Conservation (phyloP, 2,797 vertebrate species). For the Poliocrania exsul region DNA sequence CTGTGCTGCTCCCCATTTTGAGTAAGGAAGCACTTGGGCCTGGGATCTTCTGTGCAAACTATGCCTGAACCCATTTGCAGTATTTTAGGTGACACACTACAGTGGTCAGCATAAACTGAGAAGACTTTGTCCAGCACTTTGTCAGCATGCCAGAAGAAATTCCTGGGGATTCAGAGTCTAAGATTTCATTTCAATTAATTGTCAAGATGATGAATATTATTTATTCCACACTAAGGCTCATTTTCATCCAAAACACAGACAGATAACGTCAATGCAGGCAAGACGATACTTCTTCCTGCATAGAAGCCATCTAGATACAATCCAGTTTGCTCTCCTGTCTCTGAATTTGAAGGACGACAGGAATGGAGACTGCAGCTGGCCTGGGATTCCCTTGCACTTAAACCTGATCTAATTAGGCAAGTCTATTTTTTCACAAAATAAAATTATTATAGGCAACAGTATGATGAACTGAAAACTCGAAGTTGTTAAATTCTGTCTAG, state of each 20-base stretch:
- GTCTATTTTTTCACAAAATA: background rate
- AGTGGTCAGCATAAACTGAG: background rate
- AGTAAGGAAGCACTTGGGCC: background rate
- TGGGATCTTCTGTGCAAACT: background rate
- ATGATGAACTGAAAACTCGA: background rate
- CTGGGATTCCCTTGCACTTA: background rate
- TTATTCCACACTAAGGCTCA: background rate
- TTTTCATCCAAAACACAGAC: background rate
- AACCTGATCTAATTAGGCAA: background rate
- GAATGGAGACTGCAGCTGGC: background rate
- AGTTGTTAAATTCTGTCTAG: background rate
- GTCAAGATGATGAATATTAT: background rate
- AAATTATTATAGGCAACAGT: background rate
- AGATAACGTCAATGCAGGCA: background rate
- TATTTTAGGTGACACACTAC: background rate
- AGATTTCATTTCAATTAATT: background rate
- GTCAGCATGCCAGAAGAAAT: background rate
- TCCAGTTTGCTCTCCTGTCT: background rate
- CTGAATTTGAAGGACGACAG: background rate
- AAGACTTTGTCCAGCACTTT: background rate
- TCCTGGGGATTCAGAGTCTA: background rate
- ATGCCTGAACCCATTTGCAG: background rate
- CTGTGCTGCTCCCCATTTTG: background rate
- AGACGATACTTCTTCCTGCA: background rate
- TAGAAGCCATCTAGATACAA: background rate